phyloP scores from a whole-genome alignment of 1,140 invertebrate genomes.

The Mya arenaria region DNA sequence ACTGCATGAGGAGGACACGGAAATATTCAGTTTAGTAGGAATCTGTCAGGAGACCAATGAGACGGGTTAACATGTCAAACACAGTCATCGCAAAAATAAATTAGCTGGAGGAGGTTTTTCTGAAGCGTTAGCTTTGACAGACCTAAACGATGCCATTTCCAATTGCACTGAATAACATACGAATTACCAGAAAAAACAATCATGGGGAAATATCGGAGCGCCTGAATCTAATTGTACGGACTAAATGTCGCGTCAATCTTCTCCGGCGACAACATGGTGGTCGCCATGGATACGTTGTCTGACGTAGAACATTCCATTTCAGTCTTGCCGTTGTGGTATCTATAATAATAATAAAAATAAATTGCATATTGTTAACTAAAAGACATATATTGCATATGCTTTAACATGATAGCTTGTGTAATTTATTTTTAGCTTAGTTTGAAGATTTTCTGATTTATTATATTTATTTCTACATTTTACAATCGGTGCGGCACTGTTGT shows the following conservation, averaged over 20 bases:
- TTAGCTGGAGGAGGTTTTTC: slow-evolving; percentile 70
- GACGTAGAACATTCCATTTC: too few relatives aligned
- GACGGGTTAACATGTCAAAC: slow-evolving; percentile 71
- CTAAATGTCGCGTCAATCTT: slow-evolving; percentile 11
- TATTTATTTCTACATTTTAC: too few relatives aligned
- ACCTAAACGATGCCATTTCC: slow-evolving; percentile 70
- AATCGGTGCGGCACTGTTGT: too few relatives aligned
- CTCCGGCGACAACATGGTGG: background rate
- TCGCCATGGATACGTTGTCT: background rate
- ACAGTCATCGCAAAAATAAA: slow-evolving; percentile 73
- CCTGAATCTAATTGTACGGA: slow-evolving; percentile 57
- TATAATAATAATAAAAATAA: too few relatives aligned
- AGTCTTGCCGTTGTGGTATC: too few relatives aligned
- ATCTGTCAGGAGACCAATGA: slow-evolving; percentile 70
- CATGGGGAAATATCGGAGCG: slow-evolving; percentile 65
- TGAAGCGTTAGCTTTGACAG: slow-evolving; percentile 66
- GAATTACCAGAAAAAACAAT: slow-evolving; percentile 63
- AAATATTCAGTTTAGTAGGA: too few relatives aligned
- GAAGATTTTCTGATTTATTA: too few relatives aligned
- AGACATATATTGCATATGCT: too few relatives aligned
- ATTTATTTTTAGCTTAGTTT: too few relatives aligned
- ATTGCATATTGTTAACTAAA: too few relatives aligned
- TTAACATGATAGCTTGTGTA: too few relatives aligned
- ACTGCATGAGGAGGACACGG: too few relatives aligned
- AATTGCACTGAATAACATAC: slow-evolving; percentile 65